Base-by-base conservation (phyloP, 2,113 vertebrate species). In the Tonatia bakeri region DNA sequence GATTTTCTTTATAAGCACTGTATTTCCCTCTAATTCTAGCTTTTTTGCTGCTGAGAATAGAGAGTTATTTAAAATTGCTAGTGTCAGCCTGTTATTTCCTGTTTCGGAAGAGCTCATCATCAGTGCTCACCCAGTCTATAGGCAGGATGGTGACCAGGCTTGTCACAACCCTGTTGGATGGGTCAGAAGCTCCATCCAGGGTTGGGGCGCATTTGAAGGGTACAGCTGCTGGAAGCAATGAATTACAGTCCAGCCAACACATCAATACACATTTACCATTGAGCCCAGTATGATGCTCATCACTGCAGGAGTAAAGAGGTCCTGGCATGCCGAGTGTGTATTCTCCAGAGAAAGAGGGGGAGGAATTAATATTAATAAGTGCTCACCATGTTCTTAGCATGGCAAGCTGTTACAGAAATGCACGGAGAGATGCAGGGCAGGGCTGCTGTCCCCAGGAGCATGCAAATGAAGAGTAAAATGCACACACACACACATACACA, bases 401-500 rank as follows among this genome's bases (percentile, higher is more conserved):
- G 22, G 36, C 33, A 50, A 16, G 45, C 38, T 36, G 1, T 24
- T 91, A 3, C 28, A 59, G 45, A 90, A 69, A 70, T 13, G 28
- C 10, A 45, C 11, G 45, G 7, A 85, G 20, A 56, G 70, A n/a
- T 24, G 24, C 2, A 54, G 54, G 64, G 4, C 16, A 47, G 20
- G 47, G 47, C 54, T 70, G 10, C 20, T 52, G 20, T 22, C 22
- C 22, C 38, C 24, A 14, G 40, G 38, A 33, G 36, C 16, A 73
- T 8, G 31, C 2, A 69, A 70, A 10, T n/a, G 75, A 38, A 77
- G 80, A 93, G 6, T 61, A 12, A 85, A 91, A 84, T 28, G 19
- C 19, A 3, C 0, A 0, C 14, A 8, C 1, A 4, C 28, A 38
- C 3, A 40, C 22, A 26, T n/a, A 43, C 64, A 38, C 3, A 31